Evolutionary conservation across 2,113 vertebrate species (phyloP).

Genomic region (Brachyistius frenatus): DNA sequence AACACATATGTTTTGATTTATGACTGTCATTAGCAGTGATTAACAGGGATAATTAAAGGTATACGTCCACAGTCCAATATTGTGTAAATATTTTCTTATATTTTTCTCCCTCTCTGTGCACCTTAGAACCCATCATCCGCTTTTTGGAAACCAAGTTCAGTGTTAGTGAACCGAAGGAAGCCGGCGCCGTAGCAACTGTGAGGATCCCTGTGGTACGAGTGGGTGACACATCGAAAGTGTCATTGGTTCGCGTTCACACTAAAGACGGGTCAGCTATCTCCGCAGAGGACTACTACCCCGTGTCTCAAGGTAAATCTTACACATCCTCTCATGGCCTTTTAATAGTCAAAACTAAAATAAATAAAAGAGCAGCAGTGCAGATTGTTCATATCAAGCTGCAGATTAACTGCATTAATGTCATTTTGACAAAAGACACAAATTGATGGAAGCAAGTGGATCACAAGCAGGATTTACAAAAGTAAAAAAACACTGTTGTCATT

Average conservation of each 20-base stretch:
- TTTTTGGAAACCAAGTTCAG: conserved; percentile 84
- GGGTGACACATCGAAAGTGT: conserved; percentile 93
- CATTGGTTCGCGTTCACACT: conserved; percentile 93
- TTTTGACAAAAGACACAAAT: no score
- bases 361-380: no score
- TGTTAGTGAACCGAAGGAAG: conserved; percentile 89
- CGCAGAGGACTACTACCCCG: conserved; percentile 93
- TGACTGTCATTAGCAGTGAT: not conserved
- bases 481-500: no score
- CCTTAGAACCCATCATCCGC: conserved; percentile 81
- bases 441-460: no score
- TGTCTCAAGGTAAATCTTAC: conserved; percentile 89
- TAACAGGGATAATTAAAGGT: not conserved
- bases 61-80: not conserved
- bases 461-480: no score
- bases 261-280: conserved; percentile 95
- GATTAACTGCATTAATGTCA: no score
- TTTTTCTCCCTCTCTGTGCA: conserved; percentile 4
- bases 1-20: no score
- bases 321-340: not conserved
- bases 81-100: not conserved
- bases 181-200: conserved; percentile 83
- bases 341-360: not conserved
- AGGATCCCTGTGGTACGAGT: conserved; percentile 90
- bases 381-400: no score